phyloP scores from a whole-genome alignment of 2,888 invertebrate species.

The Sarcophaga subvicina region DNA sequence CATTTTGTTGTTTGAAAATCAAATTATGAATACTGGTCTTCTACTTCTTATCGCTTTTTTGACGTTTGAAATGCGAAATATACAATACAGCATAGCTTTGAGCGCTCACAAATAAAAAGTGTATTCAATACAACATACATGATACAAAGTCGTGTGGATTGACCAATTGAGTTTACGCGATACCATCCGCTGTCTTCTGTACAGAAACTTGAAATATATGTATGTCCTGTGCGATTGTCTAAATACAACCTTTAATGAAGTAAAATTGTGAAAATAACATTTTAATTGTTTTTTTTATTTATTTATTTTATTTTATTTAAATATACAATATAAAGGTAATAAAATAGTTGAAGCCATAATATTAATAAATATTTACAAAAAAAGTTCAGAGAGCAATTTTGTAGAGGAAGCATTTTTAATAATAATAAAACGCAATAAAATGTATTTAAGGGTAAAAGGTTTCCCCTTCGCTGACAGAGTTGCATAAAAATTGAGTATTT shows the following conservation, averaged over 20 bases:
- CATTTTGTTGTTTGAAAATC: too few relatives aligned
- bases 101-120: too few relatives aligned
- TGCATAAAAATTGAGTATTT: constrained; percentile 55
- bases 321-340: constrained; percentile 56
- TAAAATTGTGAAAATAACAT: constrained; percentile 5
- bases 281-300: constrained; percentile 28
- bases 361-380: constrained; percentile 79
- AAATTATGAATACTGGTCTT: too few relatives aligned
- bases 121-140: too few relatives aligned
- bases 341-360: constrained; percentile 37
- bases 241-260: neutral
- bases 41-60: too few relatives aligned
- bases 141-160: too few relatives aligned
- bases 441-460: constrained; percentile 39
- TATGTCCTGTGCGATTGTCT: too few relatives aligned
- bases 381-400: constrained; percentile 65
- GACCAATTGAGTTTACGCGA: too few relatives aligned
- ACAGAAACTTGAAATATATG: too few relatives aligned
- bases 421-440: constrained; percentile 26
- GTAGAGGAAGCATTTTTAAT: constrained; percentile 12
- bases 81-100: too few relatives aligned
- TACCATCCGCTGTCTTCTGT: too few relatives aligned
- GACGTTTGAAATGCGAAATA: too few relatives aligned
- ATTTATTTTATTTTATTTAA: constrained; percentile 71
- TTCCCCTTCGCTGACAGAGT: constrained; percentile 40